phyloP scores from a whole-genome alignment of 2,888 invertebrate species.

The Agrotis puta region DNA sequence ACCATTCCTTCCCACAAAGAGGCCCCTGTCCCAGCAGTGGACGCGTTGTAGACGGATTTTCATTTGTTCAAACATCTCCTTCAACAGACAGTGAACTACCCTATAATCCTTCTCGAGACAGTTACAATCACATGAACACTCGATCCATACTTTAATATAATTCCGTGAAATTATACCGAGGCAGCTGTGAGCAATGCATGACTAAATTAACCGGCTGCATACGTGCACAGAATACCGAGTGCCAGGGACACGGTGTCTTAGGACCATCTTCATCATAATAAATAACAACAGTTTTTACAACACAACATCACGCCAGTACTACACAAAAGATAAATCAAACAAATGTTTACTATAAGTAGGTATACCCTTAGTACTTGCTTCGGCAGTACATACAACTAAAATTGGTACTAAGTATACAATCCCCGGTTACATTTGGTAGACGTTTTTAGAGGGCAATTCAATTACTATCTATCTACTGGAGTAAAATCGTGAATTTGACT shows the following conservation, averaged over 20 bases:
- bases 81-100: background rate
- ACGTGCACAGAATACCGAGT: slow-evolving; percentile 32
- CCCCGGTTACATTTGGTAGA: too few relatives aligned
- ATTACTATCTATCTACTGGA: too few relatives aligned
- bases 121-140: slow-evolving; percentile 26
- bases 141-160: slow-evolving; percentile 22
- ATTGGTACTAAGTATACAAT: too few relatives aligned
- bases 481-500: too few relatives aligned
- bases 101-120: slow-evolving; percentile 7
- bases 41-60: background rate
- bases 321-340: background rate
- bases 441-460: too few relatives aligned
- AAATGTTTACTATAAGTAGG: too few relatives aligned
- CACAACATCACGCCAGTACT: background rate
- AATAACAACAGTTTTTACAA: background rate
- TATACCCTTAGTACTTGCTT: too few relatives aligned
- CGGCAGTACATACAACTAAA: too few relatives aligned
- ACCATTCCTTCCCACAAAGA: background rate
- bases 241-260: background rate
- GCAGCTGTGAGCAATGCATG: slow-evolving; percentile 56
- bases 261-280: background rate
- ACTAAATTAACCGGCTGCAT: slow-evolving; percentile 50
- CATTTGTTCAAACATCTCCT: background rate
- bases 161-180: slow-evolving; percentile 52
- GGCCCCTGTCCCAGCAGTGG: background rate